Conservation (phyloP, 1,140 invertebrate genomes). For the Drosophila lowei region DNA sequence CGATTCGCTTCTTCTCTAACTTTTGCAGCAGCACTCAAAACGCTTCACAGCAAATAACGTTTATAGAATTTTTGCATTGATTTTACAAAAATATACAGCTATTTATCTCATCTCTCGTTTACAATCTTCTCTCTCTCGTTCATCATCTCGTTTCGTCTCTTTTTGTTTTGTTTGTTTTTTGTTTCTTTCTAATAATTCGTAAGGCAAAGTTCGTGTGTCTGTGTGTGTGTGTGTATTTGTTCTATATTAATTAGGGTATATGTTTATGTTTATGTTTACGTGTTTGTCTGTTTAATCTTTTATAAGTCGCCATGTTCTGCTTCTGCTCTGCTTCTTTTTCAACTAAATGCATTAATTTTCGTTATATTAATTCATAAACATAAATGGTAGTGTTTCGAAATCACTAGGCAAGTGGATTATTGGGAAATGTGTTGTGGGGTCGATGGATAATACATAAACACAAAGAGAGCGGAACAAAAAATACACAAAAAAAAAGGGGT, state of each 20-base stretch:
- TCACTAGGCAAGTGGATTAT: constrained; percentile 22
- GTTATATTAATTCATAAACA: constrained; percentile 41
- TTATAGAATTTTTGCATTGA: constrained; percentile 46
- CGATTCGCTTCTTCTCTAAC: constrained; percentile 26
- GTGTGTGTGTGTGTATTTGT: constrained; percentile 18
- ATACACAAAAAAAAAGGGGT: constrained; percentile 12
- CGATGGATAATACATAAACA: constrained; percentile 3
- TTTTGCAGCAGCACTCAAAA: constrained; percentile 17
- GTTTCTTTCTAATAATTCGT: constrained; percentile 32
- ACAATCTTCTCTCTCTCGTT: constrained; percentile 17
- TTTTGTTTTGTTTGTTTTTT: background rate
- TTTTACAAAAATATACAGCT: constrained; percentile 58
- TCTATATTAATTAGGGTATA: background rate
- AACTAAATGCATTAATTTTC: constrained; percentile 46
- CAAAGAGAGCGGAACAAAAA: constrained; percentile 25
- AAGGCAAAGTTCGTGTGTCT: constrained; percentile 52
- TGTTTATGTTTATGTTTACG: background rate
- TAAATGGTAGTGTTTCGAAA: constrained; percentile 37
- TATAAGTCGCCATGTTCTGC: constrained; percentile 29
- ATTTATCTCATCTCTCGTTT: constrained; percentile 31
- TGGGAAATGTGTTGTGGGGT: constrained; percentile 1
- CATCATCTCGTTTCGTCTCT: background rate
- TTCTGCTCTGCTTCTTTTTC: constrained; percentile 11
- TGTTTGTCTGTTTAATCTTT: constrained; percentile 14
- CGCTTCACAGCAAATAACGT: constrained; percentile 42